phyloP scores from a whole-genome alignment of 2,888 invertebrate species.

The Resseliella maxima region DNA sequence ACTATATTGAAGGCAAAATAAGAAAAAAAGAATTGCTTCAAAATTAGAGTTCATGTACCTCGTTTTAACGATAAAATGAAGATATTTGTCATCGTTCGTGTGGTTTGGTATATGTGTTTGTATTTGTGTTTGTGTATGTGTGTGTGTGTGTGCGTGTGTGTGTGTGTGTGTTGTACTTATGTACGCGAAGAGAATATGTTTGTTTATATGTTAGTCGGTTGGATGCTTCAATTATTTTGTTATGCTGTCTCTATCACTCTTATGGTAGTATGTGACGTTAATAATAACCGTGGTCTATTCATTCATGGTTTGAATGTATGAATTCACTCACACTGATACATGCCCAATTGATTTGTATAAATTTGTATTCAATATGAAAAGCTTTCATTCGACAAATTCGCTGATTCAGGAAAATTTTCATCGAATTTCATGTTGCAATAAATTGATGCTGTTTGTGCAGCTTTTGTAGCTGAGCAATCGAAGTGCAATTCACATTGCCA shows the following conservation, averaged over 20 bases:
- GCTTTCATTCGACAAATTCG: conserved; percentile 55
- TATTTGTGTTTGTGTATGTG: neutral
- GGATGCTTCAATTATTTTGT: conserved; percentile 54
- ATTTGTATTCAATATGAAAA: conserved; percentile 55
- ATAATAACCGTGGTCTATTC: neutral
- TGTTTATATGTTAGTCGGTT: conserved; percentile 55
- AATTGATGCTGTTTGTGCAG: conserved; percentile 52
- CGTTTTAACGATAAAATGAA: conserved; percentile 41
- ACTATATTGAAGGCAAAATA: neutral
- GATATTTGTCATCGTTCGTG: conserved; percentile 26
- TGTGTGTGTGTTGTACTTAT: neutral
- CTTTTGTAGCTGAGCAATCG: neutral
- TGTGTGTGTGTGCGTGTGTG: neutral
- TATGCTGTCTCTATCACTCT: neutral
- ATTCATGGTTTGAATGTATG: conserved; percentile 10
- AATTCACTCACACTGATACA: conserved; percentile 8
- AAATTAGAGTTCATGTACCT: conserved; percentile 26
- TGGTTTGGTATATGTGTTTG: too few relatives aligned
- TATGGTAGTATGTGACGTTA: neutral
- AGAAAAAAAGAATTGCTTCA: neutral
- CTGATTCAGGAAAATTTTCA: conserved; percentile 47
- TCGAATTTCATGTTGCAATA: neutral
- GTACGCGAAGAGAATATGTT: conserved; percentile 2
- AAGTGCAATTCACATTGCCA: neutral
- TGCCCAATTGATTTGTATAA: conserved; percentile 46